A percentile compares a stretch with the other conserved stretches of the same genome.
Conservation (phyloP, 2,113 vertebrate species). For the Melanerpes aurifrons region DNA sequence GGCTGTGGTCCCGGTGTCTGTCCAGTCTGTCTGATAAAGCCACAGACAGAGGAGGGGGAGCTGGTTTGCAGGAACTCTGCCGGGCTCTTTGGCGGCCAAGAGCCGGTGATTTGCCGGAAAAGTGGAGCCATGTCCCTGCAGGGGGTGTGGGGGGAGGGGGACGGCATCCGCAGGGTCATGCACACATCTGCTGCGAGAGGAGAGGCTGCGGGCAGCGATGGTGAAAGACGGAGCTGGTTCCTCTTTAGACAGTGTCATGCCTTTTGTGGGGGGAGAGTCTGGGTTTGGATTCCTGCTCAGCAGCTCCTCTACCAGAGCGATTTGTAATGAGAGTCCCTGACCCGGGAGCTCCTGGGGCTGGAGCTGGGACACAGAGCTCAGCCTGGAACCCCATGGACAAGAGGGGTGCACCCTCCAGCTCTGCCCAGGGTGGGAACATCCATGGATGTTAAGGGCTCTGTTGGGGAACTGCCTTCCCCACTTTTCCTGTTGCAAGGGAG, state of each 20-base stretch:
- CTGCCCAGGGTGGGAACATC: neutral
- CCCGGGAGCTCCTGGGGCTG: neutral
- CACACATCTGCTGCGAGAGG: neutral
- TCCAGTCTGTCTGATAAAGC: slow-evolving; percentile 11
- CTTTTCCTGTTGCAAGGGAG: neutral
- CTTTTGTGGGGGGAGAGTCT: neutral
- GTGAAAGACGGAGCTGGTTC: neutral
- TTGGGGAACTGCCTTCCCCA: neutral
- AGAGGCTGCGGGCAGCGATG: neutral
- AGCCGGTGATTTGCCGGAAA: neutral
- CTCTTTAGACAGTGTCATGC: neutral
- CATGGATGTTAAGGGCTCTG: accelerated
- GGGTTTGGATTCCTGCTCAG: neutral
- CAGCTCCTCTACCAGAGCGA: neutral
- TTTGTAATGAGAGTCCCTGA: neutral
- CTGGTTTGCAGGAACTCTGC: neutral
- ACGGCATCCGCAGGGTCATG: neutral
- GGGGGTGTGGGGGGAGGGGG: neutral
- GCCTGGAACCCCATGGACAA: neutral
- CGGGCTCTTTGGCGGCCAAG: neutral
- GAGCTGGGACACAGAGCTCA: neutral
- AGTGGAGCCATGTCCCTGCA: accelerated
- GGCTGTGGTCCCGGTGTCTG: neutral
- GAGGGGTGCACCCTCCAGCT: neutral
- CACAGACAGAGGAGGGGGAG: neutral